These are phyloP conservation scores for Drosophila repletoides DNA, from an alignment of 1,140 invertebrate species.

Conservation along the genomic window DNA sequence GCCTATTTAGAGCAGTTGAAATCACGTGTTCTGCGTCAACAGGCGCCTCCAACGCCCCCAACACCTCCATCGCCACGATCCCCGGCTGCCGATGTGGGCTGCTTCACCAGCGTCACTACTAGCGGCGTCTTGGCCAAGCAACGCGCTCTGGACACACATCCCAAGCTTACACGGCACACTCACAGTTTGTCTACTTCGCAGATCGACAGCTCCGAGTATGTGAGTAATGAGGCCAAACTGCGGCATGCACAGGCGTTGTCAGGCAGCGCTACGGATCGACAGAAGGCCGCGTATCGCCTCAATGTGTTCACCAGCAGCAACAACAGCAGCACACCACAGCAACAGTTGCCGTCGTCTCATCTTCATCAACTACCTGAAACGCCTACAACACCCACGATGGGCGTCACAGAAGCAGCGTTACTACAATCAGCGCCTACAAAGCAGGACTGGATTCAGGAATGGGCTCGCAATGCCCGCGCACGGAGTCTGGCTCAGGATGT, in stretches of 20 bases:
- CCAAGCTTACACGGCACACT: constrained; percentile 81
- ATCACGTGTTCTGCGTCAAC: constrained; percentile 83
- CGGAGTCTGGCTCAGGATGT: constrained; percentile 73
- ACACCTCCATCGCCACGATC: constrained; percentile 55
- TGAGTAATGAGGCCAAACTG: constrained; percentile 81
- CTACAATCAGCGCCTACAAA: constrained; percentile 77
- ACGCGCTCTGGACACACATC: constrained; percentile 63
- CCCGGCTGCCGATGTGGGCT: constrained; percentile 82
- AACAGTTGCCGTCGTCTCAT: constrained; percentile 23
- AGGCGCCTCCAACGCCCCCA: constrained; percentile 19
- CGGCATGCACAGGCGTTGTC: constrained; percentile 56
- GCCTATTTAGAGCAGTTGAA: constrained; percentile 85
- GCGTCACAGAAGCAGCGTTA: constrained; percentile 66
- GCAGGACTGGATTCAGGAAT: constrained; percentile 82
- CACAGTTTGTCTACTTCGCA: constrained; percentile 85
- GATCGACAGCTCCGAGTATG: constrained; percentile 85
- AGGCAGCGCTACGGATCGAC: constrained; percentile 72
- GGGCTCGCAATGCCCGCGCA: constrained; percentile 78
- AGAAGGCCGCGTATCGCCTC: constrained; percentile 79
- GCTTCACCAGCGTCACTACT: constrained; percentile 85
- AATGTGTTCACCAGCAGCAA: constrained; percentile 76
- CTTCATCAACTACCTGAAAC: constrained; percentile 68
- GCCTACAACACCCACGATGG: constrained; percentile 63
- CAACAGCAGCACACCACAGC: constrained; percentile 42
- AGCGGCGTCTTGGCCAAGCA: constrained; percentile 85